Base-by-base conservation (phyloP, 2,888 invertebrate genomes). In the Podabrus alpinus region DNA sequence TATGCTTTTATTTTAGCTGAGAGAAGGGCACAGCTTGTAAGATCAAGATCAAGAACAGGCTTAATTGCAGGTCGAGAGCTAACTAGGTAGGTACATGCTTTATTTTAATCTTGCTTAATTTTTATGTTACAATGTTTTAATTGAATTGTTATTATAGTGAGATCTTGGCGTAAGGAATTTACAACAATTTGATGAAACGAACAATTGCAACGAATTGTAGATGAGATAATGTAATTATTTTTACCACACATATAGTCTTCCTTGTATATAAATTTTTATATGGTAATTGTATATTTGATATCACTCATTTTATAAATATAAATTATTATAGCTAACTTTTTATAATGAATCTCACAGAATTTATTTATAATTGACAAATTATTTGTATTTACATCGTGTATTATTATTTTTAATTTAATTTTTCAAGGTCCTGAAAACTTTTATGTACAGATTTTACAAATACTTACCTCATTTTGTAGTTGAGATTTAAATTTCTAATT, bases 21-120 rank as follows among this genome's bases (percentile, higher is more conserved):
- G 88, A 90, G 97, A 85, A 90, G 97, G 86, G 97, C 97, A 15
- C 97, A 97, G 87, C 88, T 97, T 80, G 96, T 95, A 82, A 89
- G 97, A 81, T 96, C 96, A 79, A 89, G 97, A 81, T 97, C 97
- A 24, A 89, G 97, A 79, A 94, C 95, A 59, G 94, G 95, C 19
- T 89, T 95, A 71, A 91, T 93, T 79, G 90, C 92, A 13, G 90
- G 92, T 75, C 88, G 93, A 84, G 93, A 93, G 87, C 88, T 93
- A 81, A 92, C 92, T 69, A 92, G 92, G 93, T 93, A 84, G 91
- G 90, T 88, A 11, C 13, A 16, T n/a, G 45, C 45, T 45, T 45
- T 1, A 45, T 7, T 45, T 45, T n/a, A 45, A 45, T 45, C 45
- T 45, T n/a, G n/a, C 25, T 29, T 24, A 24, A 15, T n/a, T 3